Conservation (phyloP, 2,888 invertebrate species). For the Pasiphila rectangulata region DNA sequence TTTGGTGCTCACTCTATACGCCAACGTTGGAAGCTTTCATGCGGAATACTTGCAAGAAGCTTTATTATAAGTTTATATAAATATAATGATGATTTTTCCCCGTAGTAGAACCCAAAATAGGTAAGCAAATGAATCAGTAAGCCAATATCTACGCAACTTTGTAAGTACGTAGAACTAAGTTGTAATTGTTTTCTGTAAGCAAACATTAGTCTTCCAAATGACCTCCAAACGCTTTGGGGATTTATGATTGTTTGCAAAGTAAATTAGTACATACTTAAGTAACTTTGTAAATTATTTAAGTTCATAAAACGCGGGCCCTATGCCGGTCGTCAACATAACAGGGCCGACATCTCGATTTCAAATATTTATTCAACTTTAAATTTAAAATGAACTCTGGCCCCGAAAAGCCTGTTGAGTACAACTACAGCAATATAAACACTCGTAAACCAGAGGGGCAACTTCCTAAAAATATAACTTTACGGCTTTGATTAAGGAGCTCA, state of each 20-base stretch:
- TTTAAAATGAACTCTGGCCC: slow-evolving; percentile 22
- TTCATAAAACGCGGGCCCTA: slow-evolving; percentile 11
- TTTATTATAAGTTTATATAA: no score
- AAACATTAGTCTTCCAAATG: neutral
- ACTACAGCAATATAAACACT: slow-evolving; percentile 36
- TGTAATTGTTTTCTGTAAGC: neutral
- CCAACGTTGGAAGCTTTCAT: no score
- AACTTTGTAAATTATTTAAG: slow-evolving; percentile 15
- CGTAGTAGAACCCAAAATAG: no score
- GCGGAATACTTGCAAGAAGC: no score
- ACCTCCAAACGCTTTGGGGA: slow-evolving; percentile 1
- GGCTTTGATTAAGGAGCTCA: slow-evolving; percentile 41
- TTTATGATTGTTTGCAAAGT: slow-evolving; percentile 8
- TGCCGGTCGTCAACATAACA: slow-evolving; percentile 18
- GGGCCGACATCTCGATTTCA: slow-evolving; percentile 15
- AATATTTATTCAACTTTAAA: slow-evolving; percentile 27
- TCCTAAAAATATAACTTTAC: slow-evolving; percentile 49
- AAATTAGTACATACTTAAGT: slow-evolving; percentile 11
- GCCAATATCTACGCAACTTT: neutral
- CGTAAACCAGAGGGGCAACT: slow-evolving; percentile 41
- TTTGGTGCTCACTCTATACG: no score
- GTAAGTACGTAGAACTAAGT: no score
- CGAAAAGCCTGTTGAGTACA: slow-evolving; percentile 42
- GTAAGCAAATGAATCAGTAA: no score
- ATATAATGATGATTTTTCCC: no score